Evolutionary conservation across 2,888 invertebrate species (phyloP).

Genomic region (Odontothrips loti): DNA sequence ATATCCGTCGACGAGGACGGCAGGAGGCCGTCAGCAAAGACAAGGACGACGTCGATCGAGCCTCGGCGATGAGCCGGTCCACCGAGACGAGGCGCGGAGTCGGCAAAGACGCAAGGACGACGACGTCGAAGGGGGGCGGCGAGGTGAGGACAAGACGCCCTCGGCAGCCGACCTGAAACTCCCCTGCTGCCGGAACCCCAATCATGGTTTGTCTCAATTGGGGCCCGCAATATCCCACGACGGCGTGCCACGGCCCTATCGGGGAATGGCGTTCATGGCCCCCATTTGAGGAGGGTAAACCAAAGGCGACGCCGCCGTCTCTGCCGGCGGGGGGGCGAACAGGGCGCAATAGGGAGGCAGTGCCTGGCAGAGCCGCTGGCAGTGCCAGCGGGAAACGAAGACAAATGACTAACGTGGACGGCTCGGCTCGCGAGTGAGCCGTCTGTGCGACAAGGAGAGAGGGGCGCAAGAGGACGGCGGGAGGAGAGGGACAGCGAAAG

Average conservation of each 20-base stretch:
- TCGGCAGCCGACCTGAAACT: too few species aligned
- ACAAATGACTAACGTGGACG: slow-evolving; percentile 24
- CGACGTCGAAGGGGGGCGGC: too few species aligned
- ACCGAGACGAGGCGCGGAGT: too few species aligned
- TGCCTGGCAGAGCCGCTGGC: not conserved
- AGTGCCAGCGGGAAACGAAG: slow-evolving; percentile 15
- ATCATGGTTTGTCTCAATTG: too few species aligned
- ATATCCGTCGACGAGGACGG: too few species aligned
- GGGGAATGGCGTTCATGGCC: slow-evolving; percentile 6
- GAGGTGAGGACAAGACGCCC: too few species aligned
- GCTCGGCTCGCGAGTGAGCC: not conserved
- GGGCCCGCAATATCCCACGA: too few species aligned
- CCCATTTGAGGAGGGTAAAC: not conserved
- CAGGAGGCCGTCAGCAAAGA: too few species aligned
- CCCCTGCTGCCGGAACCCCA: too few species aligned
- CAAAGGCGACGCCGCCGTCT: not conserved
- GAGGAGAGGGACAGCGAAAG: not conserved
- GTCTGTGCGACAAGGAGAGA: not conserved
- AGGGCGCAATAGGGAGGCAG: not conserved
- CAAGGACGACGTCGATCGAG: too few species aligned
- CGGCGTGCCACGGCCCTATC: not conserved
- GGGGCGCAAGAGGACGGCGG: not conserved
- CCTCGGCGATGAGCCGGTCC: too few species aligned
- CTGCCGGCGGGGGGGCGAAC: not conserved
- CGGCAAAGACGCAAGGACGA: too few species aligned